Evolutionary conservation across 2,888 invertebrate genomes (phyloP), one percentile per base, ranked within the genome.

Genomic region (Tetramorium bicarinatum): DNA sequence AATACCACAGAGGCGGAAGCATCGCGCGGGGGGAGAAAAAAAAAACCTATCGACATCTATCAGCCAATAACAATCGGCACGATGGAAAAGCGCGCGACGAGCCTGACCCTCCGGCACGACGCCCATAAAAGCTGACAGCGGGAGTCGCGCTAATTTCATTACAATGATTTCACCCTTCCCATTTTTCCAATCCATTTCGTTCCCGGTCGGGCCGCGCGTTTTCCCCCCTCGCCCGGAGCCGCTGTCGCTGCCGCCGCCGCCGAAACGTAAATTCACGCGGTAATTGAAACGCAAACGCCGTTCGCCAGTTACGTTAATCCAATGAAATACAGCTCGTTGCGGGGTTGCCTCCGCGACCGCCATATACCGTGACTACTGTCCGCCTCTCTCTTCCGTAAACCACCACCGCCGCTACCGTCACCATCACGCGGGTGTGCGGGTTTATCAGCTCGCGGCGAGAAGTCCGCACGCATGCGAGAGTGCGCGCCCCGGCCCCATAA

Each of bases 271-370:
- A 90, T 90, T 90, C 86, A 85, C 85, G 71, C 83, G 77, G 87
- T 92, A 92, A 92, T 92, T 92, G 92, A 92, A 92, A 92, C 88
- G 92, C 91, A 92, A 92, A 91, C 91, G 90, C 87, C 90, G 87
- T 85, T 89, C 87, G 89, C 87, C 89, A 87, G 87, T 89, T 90
- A 89, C 88, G 88, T 88, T 92, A 90, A 92, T 92, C 89, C 92
- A 88, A 90, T 92, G 89, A 91, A 91, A 92, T 91, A 91, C 91
- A 88, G 72, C 82, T 61, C 87, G 87, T 87, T 79, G 79, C 85
- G 71, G 84, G 82, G 49, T 56, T 79, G 44, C 74, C 62, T 71
- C 62, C 54, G 62, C 84, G 74, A 80, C 47, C 34, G 66, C 67
- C 54, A 62, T 75, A 38, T 44, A 54, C 79, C 54, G 62, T 38